Percentiles rank a stretch among this genome's conserved stretches.
Conservation (phyloP, 2,888 invertebrate genomes). For the Bombylius discolor region DNA sequence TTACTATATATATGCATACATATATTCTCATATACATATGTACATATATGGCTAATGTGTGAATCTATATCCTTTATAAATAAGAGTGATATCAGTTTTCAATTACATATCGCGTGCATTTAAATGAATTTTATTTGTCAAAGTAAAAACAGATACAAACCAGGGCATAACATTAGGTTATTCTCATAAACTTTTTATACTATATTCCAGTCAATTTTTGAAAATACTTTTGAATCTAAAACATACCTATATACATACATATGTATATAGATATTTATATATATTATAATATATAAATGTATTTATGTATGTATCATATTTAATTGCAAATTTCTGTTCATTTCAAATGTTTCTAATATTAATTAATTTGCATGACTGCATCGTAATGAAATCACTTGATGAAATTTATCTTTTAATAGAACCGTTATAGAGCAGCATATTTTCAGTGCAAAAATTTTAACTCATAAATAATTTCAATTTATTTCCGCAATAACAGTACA, state of each 20-base stretch:
- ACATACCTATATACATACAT: not conserved
- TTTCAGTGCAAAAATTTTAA: not conserved
- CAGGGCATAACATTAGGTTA: too few species aligned
- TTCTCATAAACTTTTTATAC: too few species aligned
- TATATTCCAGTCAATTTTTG: too few species aligned
- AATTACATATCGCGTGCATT: too few species aligned
- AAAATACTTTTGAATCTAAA: too few species aligned
- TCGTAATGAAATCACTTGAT: not conserved
- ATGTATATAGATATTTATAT: not conserved
- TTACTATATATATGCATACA: not conserved
- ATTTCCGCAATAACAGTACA: conserved; percentile 13
- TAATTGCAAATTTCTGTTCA: not conserved
- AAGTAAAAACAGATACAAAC: too few species aligned
- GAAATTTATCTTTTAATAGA: not conserved
- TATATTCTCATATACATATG: not conserved
- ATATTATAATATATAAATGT: too few species aligned
- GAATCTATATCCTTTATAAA: too few species aligned
- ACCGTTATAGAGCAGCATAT: not conserved
- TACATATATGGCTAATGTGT: not conserved
- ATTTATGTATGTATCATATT: not conserved
- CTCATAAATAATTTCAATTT: conserved; percentile 14
- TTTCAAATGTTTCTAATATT: not conserved
- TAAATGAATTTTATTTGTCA: too few species aligned
- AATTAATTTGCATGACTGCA: not conserved
- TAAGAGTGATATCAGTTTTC: too few species aligned